Percentiles rank a stretch among this genome's conserved stretches.
These are phyloP conservation scores for Clarias laeviceps DNA, from an alignment of 2,797 vertebrate genomes.

Conservation along the genomic window DNA sequence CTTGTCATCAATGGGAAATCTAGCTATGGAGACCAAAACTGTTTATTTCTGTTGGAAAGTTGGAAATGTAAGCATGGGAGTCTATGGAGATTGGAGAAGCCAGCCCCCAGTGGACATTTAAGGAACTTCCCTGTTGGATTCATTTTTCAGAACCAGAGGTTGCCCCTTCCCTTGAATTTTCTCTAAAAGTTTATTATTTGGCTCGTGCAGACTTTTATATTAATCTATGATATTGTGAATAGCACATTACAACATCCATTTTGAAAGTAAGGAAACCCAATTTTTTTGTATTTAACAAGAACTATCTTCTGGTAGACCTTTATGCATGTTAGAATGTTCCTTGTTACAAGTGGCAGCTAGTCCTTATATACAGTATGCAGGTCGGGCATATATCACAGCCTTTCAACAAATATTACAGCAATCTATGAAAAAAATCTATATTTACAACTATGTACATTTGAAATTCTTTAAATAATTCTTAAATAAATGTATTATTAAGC, in stretches of 20 bases:
- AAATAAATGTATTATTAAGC: not conserved
- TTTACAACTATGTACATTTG: not conserved
- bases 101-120: too few relatives aligned
- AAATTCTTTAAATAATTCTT: too few relatives aligned
- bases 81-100: too few relatives aligned
- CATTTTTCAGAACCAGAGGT: too few relatives aligned
- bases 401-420: not conserved
- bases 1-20: too few relatives aligned
- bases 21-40: too few relatives aligned
- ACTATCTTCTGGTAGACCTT: not conserved
- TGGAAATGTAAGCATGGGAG: too few relatives aligned
- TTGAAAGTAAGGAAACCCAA: not conserved
- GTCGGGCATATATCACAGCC: not conserved
- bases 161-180: not conserved
- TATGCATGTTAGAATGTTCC: not conserved
- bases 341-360: not conserved
- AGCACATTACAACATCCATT: not conserved
- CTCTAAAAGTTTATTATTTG: not conserved
- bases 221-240: not conserved
- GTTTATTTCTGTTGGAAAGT: too few relatives aligned
- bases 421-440: not conserved
- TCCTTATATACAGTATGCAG: not conserved
- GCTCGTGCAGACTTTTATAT: not conserved
- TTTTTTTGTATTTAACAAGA: not conserved
- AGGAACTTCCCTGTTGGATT: too few relatives aligned